A percentile compares a stretch with the other conserved stretches of the same genome.
phyloP scores from a whole-genome alignment of 2,888 invertebrate genomes.

The Drosophila rubida region DNA sequence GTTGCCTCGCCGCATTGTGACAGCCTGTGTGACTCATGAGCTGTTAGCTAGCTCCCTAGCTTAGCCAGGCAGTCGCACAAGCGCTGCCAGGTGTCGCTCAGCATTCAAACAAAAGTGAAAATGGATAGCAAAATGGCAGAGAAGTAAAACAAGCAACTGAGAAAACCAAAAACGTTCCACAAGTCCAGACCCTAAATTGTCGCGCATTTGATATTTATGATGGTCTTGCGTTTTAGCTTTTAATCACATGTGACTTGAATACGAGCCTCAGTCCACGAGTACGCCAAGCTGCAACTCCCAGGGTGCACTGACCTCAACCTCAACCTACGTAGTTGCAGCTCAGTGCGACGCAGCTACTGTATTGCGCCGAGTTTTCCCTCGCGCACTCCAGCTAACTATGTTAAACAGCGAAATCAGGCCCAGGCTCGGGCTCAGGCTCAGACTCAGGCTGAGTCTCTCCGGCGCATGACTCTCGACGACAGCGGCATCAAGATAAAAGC shows the following conservation, averaged over 20 bases:
- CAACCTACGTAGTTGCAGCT: constrained; percentile 70
- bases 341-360: constrained; percentile 66
- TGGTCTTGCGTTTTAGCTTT: constrained; percentile 69
- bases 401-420: constrained; percentile 75
- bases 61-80: constrained; percentile 8
- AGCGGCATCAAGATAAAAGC: constrained; percentile 76
- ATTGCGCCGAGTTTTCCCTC: constrained; percentile 49
- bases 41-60: constrained; percentile 17
- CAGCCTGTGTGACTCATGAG: constrained; percentile 67
- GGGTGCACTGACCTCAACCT: constrained; percentile 72
- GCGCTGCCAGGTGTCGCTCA: constrained; percentile 69
- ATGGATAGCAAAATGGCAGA: constrained; percentile 11
- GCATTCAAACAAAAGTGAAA: constrained; percentile 71
- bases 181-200: constrained; percentile 68
- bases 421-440: constrained; percentile 27
- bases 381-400: constrained; percentile 65
- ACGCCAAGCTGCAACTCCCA: constrained; percentile 33
- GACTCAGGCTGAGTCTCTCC: constrained; percentile 35
- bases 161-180: constrained; percentile 11
- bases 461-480: constrained; percentile 71
- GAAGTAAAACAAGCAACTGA: constrained; percentile 9
- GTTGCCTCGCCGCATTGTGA: constrained; percentile 26
- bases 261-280: constrained; percentile 7
- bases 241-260: constrained; percentile 65
- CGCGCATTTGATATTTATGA: constrained; percentile 76